Evolutionary conservation across 2,888 invertebrate species (phyloP).

Genomic region (Teleiodes luculella): DNA sequence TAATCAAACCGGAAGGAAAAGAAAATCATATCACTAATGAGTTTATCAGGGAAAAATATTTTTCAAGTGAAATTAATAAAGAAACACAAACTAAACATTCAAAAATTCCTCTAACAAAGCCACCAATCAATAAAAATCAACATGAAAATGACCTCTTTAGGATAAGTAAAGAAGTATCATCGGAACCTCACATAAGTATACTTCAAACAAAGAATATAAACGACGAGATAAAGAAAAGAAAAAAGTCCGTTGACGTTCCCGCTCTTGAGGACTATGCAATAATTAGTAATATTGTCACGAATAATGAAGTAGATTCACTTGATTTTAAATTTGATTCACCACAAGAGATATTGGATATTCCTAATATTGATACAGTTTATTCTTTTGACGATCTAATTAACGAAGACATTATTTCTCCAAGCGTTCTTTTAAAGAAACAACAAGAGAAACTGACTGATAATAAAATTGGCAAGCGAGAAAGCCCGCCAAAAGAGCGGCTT

Average conservation of each 20-base stretch:
- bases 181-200: background rate
- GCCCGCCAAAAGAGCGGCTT: conserved; percentile 68
- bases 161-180: background rate
- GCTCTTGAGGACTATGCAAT: background rate
- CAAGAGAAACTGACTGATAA: conserved; percentile 35
- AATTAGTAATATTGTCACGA: background rate
- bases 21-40: background rate
- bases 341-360: background rate
- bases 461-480: conserved; percentile 50
- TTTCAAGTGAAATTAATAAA: background rate
- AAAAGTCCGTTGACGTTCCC: background rate
- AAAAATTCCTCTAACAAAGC: background rate
- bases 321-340: background rate
- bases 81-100: background rate
- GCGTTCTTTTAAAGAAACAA: conserved; percentile 39
- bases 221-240: background rate
- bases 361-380: background rate
- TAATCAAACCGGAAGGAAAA: background rate
- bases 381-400: background rate
- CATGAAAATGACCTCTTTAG: background rate
- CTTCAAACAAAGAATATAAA: background rate
- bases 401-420: conserved; percentile 35
- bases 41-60: background rate
- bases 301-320: background rate
- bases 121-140: background rate